These are phyloP conservation scores for Geodia barretti DNA, from an alignment of 37 sponge, comb jelly and placozoan species.

Conservation along the genomic window DNA sequence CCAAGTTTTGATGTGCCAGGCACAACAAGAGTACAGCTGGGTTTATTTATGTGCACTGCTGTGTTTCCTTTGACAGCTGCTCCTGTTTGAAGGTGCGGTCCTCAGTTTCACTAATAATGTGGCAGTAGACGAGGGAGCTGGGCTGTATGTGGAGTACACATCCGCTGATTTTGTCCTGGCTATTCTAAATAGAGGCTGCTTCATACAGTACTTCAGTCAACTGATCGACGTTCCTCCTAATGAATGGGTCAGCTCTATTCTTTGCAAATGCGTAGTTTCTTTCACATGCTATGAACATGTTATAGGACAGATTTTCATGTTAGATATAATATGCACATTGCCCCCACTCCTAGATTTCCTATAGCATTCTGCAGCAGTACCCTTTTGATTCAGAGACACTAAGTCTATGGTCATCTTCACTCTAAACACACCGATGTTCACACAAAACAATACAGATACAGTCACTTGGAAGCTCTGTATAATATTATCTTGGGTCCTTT, in stretches of 20 bases:
- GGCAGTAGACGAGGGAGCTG: slow-evolving; percentile 52
- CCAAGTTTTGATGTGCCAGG: too few relatives aligned
- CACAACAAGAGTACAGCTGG: not conserved
- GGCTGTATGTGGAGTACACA: slow-evolving; percentile 71
- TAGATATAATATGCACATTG: not conserved
- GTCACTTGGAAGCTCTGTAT: too few relatives aligned
- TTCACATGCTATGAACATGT: too few relatives aligned
- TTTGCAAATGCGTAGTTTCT: too few relatives aligned
- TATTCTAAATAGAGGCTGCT: slow-evolving; percentile 69
- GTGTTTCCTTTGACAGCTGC: slow-evolving; percentile 15
- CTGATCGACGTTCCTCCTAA: slow-evolving; percentile 27
- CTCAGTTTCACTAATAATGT: slow-evolving; percentile 49
- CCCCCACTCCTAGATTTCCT: not conserved
- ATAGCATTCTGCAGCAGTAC: too few relatives aligned
- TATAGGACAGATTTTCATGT: too few relatives aligned
- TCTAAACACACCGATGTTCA: not conserved
- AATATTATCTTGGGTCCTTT: too few relatives aligned
- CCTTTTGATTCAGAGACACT: too few relatives aligned
- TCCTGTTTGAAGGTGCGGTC: slow-evolving; percentile 14
- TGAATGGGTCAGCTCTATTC: too few relatives aligned
- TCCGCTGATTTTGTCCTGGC: slow-evolving; percentile 54
- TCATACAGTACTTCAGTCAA: slow-evolving; percentile 49
- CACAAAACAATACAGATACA: not conserved
- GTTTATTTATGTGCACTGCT: not conserved
- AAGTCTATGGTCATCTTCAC: not conserved